Conservation (phyloP, 1,140 invertebrate species). For the Berghia stephanieae region DNA sequence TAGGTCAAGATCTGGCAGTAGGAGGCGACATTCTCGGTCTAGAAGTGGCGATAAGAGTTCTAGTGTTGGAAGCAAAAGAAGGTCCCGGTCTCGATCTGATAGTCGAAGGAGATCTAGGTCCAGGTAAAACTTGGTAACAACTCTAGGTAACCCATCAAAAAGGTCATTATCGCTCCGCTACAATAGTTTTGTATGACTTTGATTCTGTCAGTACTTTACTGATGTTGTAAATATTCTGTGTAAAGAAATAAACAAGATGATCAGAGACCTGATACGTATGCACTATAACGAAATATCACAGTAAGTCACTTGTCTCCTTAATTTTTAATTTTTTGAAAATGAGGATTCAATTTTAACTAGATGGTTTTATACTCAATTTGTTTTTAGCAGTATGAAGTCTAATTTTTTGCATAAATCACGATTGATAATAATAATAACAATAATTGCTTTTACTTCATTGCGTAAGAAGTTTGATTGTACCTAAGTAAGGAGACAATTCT, state of each 20-base stretch:
- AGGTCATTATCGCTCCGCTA: slow-evolving; percentile 51
- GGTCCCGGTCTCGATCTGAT: slow-evolving; percentile 31
- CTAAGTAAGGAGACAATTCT: too few relatives aligned
- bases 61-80: background rate
- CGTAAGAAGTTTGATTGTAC: too few relatives aligned
- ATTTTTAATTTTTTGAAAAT: background rate
- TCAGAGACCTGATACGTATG: background rate
- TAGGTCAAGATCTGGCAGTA: slow-evolving; percentile 18
- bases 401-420: too few relatives aligned
- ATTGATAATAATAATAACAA: too few relatives aligned
- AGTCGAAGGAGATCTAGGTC: slow-evolving; percentile 50
- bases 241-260: background rate
- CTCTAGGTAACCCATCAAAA: slow-evolving; percentile 46
- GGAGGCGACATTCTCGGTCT: slow-evolving; percentile 15
- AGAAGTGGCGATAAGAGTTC: background rate
- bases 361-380: too few relatives aligned
- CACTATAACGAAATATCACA: background rate
- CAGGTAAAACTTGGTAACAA: slow-evolving; percentile 53
- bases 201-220: slow-evolving; percentile 11
- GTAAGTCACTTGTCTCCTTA: background rate
- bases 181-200: slow-evolving; percentile 27
- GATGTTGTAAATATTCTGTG: background rate
- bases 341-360: background rate
- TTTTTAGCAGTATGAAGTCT: too few relatives aligned
- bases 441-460: too few relatives aligned